Conservation (phyloP, 2,888 invertebrate genomes). For the Trachelus troglodyta region DNA sequence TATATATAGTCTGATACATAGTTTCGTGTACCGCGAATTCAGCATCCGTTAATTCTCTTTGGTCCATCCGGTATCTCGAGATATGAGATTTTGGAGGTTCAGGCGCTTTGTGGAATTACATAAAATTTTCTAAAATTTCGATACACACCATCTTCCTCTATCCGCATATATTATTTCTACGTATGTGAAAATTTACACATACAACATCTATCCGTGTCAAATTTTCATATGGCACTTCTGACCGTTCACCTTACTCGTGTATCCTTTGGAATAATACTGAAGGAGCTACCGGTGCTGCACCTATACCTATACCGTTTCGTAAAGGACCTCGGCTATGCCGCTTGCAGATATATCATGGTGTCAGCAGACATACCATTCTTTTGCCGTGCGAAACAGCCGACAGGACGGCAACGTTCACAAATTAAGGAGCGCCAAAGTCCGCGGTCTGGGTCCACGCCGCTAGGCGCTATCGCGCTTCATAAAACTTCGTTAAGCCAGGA, state of each 20-base stretch:
- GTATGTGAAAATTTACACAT: too few relatives aligned
- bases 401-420: constrained; percentile 54
- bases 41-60: not conserved
- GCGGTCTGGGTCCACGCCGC: constrained; percentile 34
- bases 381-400: constrained; percentile 45
- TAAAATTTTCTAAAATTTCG: not conserved
- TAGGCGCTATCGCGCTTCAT: constrained; percentile 61
- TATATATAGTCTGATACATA: constrained; percentile 42
- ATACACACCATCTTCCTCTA: too few relatives aligned
- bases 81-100: not conserved
- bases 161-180: too few relatives aligned
- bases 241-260: not conserved
- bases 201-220: not conserved
- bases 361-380: constrained; percentile 61
- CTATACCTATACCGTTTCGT: constrained; percentile 10
- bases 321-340: constrained; percentile 40
- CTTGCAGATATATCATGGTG: constrained; percentile 59
- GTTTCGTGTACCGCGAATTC: constrained; percentile 9
- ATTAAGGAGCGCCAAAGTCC: constrained; percentile 63
- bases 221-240: not conserved
- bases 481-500: constrained; percentile 59
- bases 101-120: not conserved
- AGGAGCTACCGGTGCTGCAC: not conserved
- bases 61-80: not conserved
- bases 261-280: not conserved